Evolutionary conservation across 2,797 vertebrate genomes (phyloP), one percentile per base, ranked within the genome.

Genomic region (Cygnus olor): DNA sequence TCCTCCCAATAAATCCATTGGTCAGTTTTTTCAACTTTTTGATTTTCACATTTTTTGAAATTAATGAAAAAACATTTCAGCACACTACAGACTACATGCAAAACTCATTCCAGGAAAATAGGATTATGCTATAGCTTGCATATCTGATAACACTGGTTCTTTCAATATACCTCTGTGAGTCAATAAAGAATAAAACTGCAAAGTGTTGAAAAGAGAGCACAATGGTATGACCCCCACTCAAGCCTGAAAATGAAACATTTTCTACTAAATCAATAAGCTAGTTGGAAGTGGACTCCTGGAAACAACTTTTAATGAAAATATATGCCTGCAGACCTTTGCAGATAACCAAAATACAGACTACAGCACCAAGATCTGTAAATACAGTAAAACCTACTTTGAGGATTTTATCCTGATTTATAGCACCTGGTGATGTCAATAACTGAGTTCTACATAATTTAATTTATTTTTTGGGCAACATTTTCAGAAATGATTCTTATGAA

Each of bases 281-380:
- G 6, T 65, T 93, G 45, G 32, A 95, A 94, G 71, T 40, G 90
- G 94, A 83, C 17, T 89, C 38, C 27, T 74, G 57, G 21, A 78
- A 89, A 6, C 10, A 72, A 63, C 32, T 71, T 88, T 69, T 49
- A 76, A 73, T 69, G 11, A 87, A 94, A 94, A 44, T 32, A 15
- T 34, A 53, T 25, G 3, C 45, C 56, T 65, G 18, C 19, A 92
- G 69, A 80, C 4, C 4, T 78, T 69, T 81, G 40, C 42, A 85
- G 11, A 45, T 61, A 61, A 60, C 22, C 10, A 65, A 80, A 86
- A 49, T 40, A 80, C 25, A 90, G 32, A 64, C 10, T 11, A 56
- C 9, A 70, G 4, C 14, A 83, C 45, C 54, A 45, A 30, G 58
- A 64, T 64, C 32, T 72, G 14, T 66, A 92, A 87, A 78, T 34